These are phyloP conservation scores for Archips crataeganus DNA, from an alignment of 2,888 invertebrate species.

Conservation along the genomic window DNA sequence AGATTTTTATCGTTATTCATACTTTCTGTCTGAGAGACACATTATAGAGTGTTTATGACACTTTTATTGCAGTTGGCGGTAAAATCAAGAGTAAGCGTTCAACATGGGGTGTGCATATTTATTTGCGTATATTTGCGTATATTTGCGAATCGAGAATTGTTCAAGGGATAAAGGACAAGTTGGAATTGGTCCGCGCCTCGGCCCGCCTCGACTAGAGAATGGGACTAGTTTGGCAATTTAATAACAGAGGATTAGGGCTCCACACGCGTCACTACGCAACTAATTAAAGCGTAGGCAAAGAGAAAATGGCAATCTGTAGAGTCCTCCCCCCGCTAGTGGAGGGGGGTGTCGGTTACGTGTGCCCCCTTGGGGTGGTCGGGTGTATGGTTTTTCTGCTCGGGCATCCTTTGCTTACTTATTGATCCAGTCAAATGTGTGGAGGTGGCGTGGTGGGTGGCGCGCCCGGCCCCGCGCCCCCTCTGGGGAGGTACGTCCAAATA, in stretches of 20 bases:
- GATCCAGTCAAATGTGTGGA: conserved; percentile 87
- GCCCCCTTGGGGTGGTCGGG: conserved; percentile 85
- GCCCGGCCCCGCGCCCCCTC: conserved; percentile 75
- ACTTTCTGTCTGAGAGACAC: conserved; percentile 33
- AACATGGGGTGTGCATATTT: conserved; percentile 27
- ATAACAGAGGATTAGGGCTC: conserved; percentile 81
- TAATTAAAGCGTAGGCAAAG: conserved; percentile 87
- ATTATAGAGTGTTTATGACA: conserved; percentile 46
- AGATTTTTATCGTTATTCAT: conserved; percentile 42
- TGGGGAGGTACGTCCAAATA: conserved; percentile 86
- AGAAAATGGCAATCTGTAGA: conserved; percentile 86
- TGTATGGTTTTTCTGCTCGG: conserved; percentile 87
- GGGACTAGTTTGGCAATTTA: conserved; percentile 64
- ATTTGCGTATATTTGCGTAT: conserved; percentile 25
- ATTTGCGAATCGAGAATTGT: conserved; percentile 25
- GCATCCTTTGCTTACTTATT: conserved; percentile 87
- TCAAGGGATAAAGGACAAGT: conserved; percentile 14
- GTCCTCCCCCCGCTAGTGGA: conserved; percentile 85
- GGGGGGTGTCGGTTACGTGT: conserved; percentile 86
- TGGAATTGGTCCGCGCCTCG: conserved; percentile 17
- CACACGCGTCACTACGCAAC: conserved; percentile 85
- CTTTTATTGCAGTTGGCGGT: conserved; percentile 43
- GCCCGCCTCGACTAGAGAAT: conserved; percentile 25
- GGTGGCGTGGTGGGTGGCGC: conserved; percentile 83
- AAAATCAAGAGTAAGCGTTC: conserved; percentile 28